These are phyloP conservation scores for Heliconius cydno DNA, from an alignment of 2,888 invertebrate species.

Conservation along the genomic window DNA sequence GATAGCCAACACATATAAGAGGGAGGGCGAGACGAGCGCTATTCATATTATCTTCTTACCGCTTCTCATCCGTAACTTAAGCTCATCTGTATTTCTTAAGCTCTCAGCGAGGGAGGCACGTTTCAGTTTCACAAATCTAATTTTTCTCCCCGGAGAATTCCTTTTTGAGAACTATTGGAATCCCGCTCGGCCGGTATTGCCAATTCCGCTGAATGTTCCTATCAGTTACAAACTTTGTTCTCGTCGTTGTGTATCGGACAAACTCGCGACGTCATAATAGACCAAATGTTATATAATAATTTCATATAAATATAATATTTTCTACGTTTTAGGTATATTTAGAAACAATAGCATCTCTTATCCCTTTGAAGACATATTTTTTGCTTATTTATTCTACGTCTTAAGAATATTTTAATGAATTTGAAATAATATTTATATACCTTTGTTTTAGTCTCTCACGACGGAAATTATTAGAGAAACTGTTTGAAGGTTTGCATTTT, in stretches of 20 bases:
- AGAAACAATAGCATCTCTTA: conserved; percentile 7
- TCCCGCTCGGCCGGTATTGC: conserved; percentile 65
- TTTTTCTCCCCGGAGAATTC: conserved; percentile 72
- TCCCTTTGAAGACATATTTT: conserved; percentile 15
- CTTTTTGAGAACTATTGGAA: conserved; percentile 74
- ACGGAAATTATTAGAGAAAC: conserved; percentile 46
- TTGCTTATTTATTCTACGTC: conserved; percentile 18
- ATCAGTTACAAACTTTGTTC: conserved; percentile 55
- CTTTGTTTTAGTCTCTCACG: conserved; percentile 38
- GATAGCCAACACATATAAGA: not conserved
- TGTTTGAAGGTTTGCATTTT: conserved; percentile 38
- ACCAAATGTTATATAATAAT: conserved; percentile 45
- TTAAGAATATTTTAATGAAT: conserved; percentile 33
- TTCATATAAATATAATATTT: conserved; percentile 11
- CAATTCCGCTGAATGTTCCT: conserved; percentile 65
- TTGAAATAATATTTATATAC: conserved; percentile 39
- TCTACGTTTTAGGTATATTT: not conserved
- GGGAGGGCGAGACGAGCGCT: not conserved
- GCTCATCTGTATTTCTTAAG: conserved; percentile 48
- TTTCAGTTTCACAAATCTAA: conserved; percentile 79
- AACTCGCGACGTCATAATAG: conserved; percentile 46
- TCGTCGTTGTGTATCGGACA: conserved; percentile 42
- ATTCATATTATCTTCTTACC: conserved; percentile 31
- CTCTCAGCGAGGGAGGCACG: conserved; percentile 60
- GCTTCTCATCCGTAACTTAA: conserved; percentile 40